Evolutionary conservation across 2,113 vertebrate species (phyloP).

Genomic region (Paramisgurnus dabryanus): DNA sequence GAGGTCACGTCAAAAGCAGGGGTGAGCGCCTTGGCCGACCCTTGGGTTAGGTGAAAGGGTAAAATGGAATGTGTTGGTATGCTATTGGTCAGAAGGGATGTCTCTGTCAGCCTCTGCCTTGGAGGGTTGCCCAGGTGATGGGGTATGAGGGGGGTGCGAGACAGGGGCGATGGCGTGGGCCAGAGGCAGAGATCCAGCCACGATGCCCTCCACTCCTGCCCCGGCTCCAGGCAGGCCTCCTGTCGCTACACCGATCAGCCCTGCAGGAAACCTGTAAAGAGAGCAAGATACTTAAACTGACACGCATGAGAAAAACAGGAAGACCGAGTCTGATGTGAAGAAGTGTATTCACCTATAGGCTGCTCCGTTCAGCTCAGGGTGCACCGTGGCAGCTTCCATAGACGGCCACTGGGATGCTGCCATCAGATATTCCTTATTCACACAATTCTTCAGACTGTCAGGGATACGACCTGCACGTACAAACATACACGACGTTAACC

Average conservation of each 20-base stretch:
- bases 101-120: conserved; percentile 94
- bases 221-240: conserved; percentile 80
- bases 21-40: conserved; percentile 46
- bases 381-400: conserved; percentile 86
- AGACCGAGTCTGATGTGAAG: conserved; percentile 20
- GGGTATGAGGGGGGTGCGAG: conserved; percentile 83
- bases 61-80: conserved; percentile 77
- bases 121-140: conserved; percentile 85
- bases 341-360: conserved; percentile 76
- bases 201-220: conserved; percentile 83
- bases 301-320: conserved; percentile 1
- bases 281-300: too few species aligned
- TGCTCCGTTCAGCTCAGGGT: conserved; percentile 87
- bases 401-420: conserved; percentile 88
- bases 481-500: background rate
- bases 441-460: conserved; percentile 90
- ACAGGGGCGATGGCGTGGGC: conserved; percentile 82
- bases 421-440: conserved; percentile 94
- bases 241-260: conserved; percentile 84
- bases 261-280: conserved; percentile 79
- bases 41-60: conserved; percentile 42
- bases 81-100: conserved; percentile 91
- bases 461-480: conserved; percentile 83
- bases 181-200: conserved; percentile 75
- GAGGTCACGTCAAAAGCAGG: conserved; percentile 59